Evolutionary conservation across 1,140 invertebrate genomes (phyloP), one percentile per base, ranked within the genome.

Genomic region (Drosophila sp.): DNA sequence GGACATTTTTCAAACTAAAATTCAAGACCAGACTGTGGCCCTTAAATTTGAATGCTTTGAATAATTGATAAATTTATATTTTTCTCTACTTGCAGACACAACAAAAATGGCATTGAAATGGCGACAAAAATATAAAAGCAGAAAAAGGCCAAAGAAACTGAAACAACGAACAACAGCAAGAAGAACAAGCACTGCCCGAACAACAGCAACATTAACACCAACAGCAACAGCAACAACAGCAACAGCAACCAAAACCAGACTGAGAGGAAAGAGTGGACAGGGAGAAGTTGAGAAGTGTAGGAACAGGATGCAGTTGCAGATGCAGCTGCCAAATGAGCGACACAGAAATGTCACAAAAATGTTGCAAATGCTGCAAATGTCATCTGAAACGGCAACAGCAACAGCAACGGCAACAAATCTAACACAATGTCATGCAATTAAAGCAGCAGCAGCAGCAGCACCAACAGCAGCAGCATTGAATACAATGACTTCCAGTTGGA

Each of bases 71-170:
- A 38, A 10, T 41, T 11, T 62, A 8, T 44, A 38, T 10, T 44
- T 27, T 44, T 27, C 11, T 44, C n/a, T 54, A 29, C 41, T 84
- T 79, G 17, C 69, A 89, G 84, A 67, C 57, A 83, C 66, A 72
- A 82, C 79, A 75, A 90, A 75, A 79, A 90, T 91, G 90, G 86
- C 90, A 76, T 85, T 91, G 70, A 91, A 91, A 91, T 91, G 90
- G 85, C 90, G 90, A 23, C 90, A 91, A 62, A 91, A 87, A 91
- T 90, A 87, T 78, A 91, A 91, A 91, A 90, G 78, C 76, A 90
- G 81, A 89, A 91, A 91, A 77, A 73, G 75, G 80, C 77, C 79
- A 82, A 90, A 86, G 86, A 90, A 90, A 90, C 86, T 80, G 71
- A 90, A 86, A 89, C 80, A 87, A 76, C 83, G 80, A 81, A 75